Conservation (phyloP, 2,888 invertebrate species). For the Perdita meconis region DNA sequence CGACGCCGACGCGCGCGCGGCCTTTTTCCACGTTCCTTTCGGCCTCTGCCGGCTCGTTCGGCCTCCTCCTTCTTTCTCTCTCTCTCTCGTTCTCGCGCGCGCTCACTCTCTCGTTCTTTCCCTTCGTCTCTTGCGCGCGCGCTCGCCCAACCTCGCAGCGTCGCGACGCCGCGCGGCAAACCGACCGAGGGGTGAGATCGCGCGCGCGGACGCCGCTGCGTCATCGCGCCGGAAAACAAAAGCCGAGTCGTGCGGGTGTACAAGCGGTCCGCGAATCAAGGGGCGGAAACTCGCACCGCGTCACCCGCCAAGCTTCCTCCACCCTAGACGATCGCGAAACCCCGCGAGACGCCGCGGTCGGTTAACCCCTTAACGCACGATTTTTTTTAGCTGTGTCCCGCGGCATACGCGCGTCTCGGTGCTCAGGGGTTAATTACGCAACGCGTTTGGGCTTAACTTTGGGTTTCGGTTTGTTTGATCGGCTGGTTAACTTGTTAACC, state of each 20-base stretch:
- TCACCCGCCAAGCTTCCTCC: not conserved
- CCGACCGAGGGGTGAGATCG: slow-evolving; percentile 6
- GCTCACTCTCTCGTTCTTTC: no score
- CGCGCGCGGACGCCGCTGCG: slow-evolving; percentile 36
- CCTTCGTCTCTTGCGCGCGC: no score
- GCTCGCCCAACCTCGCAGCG: slow-evolving; percentile 1
- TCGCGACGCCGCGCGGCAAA: slow-evolving; percentile 29
- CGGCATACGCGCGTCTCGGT: no score
- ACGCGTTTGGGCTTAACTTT: no score
- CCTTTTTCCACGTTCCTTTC: slow-evolving; percentile 52
- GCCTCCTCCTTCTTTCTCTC: no score
- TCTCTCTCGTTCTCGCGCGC: not conserved
- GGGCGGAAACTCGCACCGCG: slow-evolving; percentile 36
- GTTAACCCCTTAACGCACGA: no score
- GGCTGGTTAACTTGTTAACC: no score
- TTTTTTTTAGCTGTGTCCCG: no score
- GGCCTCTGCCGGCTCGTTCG: slow-evolving; percentile 19
- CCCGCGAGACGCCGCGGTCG: no score
- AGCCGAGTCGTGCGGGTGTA: slow-evolving; percentile 35
- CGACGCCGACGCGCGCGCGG: slow-evolving; percentile 62
- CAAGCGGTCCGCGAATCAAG: slow-evolving; percentile 7
- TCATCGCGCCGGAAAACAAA: slow-evolving; percentile 57
- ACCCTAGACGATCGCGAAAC: no score
- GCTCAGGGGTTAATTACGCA: no score
- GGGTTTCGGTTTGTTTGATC: no score